Conservation (phyloP, 2,113 vertebrate species). For the Gobiocypris rarus region DNA sequence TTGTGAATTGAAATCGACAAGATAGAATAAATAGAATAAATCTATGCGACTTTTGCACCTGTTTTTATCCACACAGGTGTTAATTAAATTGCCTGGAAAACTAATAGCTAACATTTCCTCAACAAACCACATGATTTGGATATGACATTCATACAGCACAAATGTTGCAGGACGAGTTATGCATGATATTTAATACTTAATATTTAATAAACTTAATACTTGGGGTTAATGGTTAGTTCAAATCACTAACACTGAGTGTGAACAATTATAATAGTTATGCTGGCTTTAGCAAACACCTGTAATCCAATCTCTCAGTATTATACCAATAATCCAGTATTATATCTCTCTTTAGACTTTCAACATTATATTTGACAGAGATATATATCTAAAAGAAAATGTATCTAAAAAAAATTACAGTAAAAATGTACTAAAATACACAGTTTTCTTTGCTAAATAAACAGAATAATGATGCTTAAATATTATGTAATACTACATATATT, state of each 20-base stretch:
- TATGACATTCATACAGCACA: background rate
- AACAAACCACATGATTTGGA: conserved; percentile 7
- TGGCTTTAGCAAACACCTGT: background rate
- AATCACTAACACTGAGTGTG: background rate
- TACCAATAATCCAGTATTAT: no score
- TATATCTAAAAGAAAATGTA: no score
- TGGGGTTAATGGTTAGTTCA: background rate
- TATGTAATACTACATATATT: no score
- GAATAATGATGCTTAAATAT: no score
- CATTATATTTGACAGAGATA: no score
- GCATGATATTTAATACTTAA: no score
- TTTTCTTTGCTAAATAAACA: no score
- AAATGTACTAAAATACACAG: no score
- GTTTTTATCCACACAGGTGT: background rate
- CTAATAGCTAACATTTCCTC: background rate
- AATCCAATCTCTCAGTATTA: background rate
- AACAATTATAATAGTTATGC: background rate
- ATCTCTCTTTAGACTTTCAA: no score
- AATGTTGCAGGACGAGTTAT: background rate
- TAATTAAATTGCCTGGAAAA: background rate
- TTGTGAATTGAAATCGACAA: no score
- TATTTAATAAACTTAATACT: background rate
- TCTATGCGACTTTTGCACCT: background rate
- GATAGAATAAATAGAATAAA: no score
- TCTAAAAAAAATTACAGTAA: no score